These are phyloP conservation scores for Chlorocebus sabaeus DNA, from an alignment of 2,113 vertebrate species.

Conservation along the genomic window DNA sequence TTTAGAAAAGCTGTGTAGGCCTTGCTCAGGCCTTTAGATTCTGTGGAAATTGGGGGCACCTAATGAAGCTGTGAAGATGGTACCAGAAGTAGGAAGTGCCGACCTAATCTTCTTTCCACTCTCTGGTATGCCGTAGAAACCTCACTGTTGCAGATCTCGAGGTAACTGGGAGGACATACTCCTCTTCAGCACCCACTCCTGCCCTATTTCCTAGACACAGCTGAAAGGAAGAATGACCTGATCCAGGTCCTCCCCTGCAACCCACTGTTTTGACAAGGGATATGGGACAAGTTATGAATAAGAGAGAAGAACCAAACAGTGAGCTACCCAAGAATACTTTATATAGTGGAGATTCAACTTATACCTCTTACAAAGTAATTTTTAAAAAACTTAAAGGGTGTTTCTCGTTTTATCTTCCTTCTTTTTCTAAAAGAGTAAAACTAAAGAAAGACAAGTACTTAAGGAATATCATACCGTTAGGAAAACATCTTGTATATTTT, in stretches of 20 bases:
- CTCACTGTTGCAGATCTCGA: not conserved
- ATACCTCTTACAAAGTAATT: slow-evolving; percentile 6
- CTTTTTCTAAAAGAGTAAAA: slow-evolving; percentile 26
- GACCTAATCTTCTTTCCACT: not conserved
- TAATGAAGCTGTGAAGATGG: not conserved
- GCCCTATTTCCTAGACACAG: slow-evolving; percentile 63
- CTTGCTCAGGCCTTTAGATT: not conserved
- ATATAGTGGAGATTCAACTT: not conserved
- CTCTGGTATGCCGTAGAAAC: not conserved
- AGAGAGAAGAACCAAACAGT: not conserved
- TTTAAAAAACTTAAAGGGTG: not conserved
- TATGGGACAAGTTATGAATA: slow-evolving; percentile 24
- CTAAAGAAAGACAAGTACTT: slow-evolving; percentile 12
- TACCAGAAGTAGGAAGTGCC: not conserved
- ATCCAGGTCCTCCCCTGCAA: slow-evolving; percentile 58
- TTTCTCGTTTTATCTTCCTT: not conserved
- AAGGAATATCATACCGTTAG: not conserved
- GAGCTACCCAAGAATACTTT: not conserved
- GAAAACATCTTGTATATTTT: not conserved
- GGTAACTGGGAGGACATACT: not conserved
- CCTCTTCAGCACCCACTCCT: not conserved
- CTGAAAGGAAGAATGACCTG: slow-evolving; percentile 63
- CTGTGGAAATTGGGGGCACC: not conserved
- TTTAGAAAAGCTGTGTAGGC: not conserved
- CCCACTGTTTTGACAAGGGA: slow-evolving; percentile 40